Conservation (phyloP, 2,888 invertebrate genomes). For the Cephus pulcher region DNA sequence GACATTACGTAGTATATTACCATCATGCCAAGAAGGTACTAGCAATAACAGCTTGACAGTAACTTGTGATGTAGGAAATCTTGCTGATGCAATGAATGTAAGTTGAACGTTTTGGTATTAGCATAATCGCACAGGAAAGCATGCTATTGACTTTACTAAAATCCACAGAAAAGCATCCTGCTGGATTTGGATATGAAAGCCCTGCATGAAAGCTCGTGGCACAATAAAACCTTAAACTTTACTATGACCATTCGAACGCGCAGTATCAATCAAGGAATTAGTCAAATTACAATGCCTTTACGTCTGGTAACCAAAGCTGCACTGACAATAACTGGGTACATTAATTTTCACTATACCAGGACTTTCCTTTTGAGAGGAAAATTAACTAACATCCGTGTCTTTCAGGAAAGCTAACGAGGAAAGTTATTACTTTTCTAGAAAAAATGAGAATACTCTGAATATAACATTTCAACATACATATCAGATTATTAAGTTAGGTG, state of each 20-base stretch:
- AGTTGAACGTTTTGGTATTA: constrained; percentile 8
- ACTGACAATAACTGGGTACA: constrained; percentile 44
- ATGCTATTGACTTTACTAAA: not conserved
- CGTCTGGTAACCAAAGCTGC: constrained; percentile 37
- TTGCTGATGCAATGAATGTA: constrained; percentile 39
- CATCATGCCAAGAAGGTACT: constrained; percentile 43
- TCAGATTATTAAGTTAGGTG: constrained; percentile 45
- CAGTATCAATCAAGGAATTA: constrained; percentile 35
- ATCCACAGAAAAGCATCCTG: constrained; percentile 39
- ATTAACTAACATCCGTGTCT: not conserved
- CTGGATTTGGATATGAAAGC: constrained; percentile 49
- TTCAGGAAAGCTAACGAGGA: constrained; percentile 44
- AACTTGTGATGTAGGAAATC: constrained; percentile 47
- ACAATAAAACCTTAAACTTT: constrained; percentile 21
- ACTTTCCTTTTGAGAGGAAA: not conserved
- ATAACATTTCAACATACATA: constrained; percentile 48
- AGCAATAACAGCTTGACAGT: constrained; percentile 28
- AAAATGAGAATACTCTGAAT: constrained; percentile 27
- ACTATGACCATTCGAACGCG: constrained; percentile 35
- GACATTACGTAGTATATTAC: constrained; percentile 41
- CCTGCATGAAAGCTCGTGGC: constrained; percentile 29
- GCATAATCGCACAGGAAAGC: not conserved
- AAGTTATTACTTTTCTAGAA: constrained; percentile 35
- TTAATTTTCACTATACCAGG: constrained; percentile 1
- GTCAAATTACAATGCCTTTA: constrained; percentile 26